Evolutionary conservation across 2,888 invertebrate genomes (phyloP).

Genomic region (Enoplolaimus lenunculus): DNA sequence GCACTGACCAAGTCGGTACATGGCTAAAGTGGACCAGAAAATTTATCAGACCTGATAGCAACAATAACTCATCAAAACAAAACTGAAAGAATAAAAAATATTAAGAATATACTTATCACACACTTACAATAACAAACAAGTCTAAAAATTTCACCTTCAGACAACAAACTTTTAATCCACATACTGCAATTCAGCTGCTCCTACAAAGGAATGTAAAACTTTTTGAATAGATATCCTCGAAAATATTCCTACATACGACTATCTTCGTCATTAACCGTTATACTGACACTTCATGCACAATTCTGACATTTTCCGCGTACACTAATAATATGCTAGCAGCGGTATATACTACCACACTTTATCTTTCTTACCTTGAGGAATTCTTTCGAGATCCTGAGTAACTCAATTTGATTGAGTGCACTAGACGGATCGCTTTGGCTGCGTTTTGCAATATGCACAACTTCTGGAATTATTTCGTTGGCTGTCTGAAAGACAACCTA

Average conservation of each 20-base stretch:
- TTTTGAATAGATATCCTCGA: too few relatives aligned
- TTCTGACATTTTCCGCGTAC: too few relatives aligned
- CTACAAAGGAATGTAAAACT: too few relatives aligned
- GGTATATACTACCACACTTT: too few relatives aligned
- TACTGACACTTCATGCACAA: too few relatives aligned
- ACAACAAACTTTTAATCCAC: too few relatives aligned
- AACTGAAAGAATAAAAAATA: background rate
- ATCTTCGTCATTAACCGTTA: too few relatives aligned
- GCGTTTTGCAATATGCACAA: slow-evolving; percentile 34
- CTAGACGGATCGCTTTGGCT: slow-evolving; percentile 23
- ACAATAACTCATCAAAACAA: background rate
- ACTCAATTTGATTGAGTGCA: slow-evolving; percentile 1
- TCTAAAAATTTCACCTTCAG: too few relatives aligned
- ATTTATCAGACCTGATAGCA: background rate
- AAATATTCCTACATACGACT: too few relatives aligned
- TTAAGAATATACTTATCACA: background rate
- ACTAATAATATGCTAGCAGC: too few relatives aligned
- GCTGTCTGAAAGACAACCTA: slow-evolving; percentile 27
- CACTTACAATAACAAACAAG: background rate
- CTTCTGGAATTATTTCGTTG: slow-evolving; percentile 34
- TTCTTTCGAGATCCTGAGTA: slow-evolving; percentile 2
- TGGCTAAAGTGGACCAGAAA: slow-evolving; percentile 35
- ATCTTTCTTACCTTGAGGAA: slow-evolving; percentile 14
- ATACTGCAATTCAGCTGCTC: too few relatives aligned
- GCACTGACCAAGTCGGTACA: slow-evolving; percentile 56